Evolutionary conservation across 2,888 invertebrate genomes (phyloP).

Genomic region (Azorinus chamasolen): DNA sequence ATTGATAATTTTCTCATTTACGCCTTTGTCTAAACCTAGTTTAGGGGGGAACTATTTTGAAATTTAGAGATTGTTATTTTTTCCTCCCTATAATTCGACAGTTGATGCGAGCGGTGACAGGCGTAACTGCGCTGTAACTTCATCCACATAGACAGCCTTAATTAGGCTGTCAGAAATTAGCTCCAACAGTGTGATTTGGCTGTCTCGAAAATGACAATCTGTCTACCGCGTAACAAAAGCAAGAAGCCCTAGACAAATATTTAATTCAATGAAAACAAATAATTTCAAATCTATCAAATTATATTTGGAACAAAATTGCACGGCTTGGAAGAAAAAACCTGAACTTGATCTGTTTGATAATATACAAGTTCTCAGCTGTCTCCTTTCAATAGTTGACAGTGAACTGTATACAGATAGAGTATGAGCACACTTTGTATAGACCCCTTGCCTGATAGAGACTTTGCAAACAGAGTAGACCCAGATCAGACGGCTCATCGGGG

Average conservation of each 20-base stretch:
- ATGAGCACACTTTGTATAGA: no score
- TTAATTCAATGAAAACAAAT: conserved; percentile 68
- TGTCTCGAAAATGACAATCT: conserved; percentile 58
- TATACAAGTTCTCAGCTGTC: no score
- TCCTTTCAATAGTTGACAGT: no score
- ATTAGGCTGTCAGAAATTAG: conserved; percentile 63
- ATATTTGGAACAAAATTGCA: conserved; percentile 19
- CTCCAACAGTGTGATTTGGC: conserved; percentile 45
- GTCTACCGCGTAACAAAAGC: conserved; percentile 57
- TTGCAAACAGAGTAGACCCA: no score
- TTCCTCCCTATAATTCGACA: conserved; percentile 42
- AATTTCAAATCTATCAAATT: conserved; percentile 44
- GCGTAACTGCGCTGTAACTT: conserved; percentile 42
- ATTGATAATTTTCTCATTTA: no score
- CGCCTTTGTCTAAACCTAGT: no score
- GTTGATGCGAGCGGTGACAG: conserved; percentile 42
- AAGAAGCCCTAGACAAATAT: conserved; percentile 57
- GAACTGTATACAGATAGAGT: no score
- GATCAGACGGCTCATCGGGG: no score
- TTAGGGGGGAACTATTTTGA: no score
- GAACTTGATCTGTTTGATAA: no score
- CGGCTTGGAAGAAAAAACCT: no score
- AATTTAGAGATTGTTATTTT: conserved; percentile 7
- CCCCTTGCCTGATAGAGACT: no score
- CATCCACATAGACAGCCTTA: conserved; percentile 48